Evolutionary conservation across 53 echinoderm and acorn worm genomes (phyloP), one percentile per base, ranked within the genome.

Genomic region (Echinarachnius parma): DNA sequence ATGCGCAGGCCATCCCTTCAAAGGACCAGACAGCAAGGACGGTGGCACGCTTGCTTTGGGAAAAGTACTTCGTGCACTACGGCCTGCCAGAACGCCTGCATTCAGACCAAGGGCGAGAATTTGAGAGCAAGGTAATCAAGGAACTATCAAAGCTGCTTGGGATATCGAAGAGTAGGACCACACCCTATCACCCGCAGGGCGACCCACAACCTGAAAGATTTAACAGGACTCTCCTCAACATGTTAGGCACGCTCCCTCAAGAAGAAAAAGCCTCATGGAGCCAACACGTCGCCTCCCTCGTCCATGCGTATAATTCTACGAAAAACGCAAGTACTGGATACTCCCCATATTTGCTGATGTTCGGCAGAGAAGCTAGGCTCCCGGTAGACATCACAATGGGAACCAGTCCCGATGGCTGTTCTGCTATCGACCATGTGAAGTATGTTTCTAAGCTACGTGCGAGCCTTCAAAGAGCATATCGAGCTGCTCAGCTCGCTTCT

Each of bases 21-120:
- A 83, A 70, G 60, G 83, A 89, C 34, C 89, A 89, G 42, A 76
- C 66, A 0, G 89, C 83, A n/a, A 30, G 50, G 2, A 83, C 89
- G 3, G 84, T 84, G 4, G 84, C 89, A 1, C 76, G 63, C 13
- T 27, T 61, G 2, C 48, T 89, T 1, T 89, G 83, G 83, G 89
- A 89, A 28, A 89, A 76, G 9, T 89, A 66, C 49, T 80, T 88
- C 23, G 59, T 83, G 0, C 83, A 83, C 36, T 83, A 87, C 29
- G 83, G 79, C 4, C 24, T 87, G 10, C 87, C 76, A 0, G 30
- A 83, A 23, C 44, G 83, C 21, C 54, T 88, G 16, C 88, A 88
- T 23, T 82, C 82, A 3, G 87, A 87, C 28, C 87, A 82, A 52
- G 87, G 81, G 5, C 30, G 70, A 25, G 66, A 83, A 14, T 79